Evolutionary conservation across 2,888 invertebrate species (phyloP), one percentile per base, ranked within the genome.

Genomic region (Caenorhabditis imperialis): DNA sequence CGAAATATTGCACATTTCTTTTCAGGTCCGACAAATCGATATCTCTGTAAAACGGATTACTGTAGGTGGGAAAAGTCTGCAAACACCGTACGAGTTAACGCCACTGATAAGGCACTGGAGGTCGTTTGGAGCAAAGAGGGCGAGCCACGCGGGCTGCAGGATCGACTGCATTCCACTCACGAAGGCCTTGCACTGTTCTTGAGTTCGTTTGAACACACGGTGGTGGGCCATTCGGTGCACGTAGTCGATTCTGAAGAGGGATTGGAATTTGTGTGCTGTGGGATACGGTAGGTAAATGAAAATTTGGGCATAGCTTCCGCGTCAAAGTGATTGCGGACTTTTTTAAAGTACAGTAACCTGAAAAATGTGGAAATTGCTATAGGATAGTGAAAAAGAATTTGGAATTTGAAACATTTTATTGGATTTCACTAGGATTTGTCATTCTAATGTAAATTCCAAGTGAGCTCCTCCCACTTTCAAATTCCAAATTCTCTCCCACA

Each of bases 141-240:
- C 92, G 79, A 99, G 90, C 96, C 97, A 98, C 79, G 94, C 93
- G 20, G 94, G 91, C 50, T 94, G 93, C 57, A 99, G 92, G 30
- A 81, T 69, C 51, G 75, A 78, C 51, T 83, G 78, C 55, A 81
- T 67, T n/a, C 81, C 81, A n/a, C 54, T 93, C 78, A 97, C 95
- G 88, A 99, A 99, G 7, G 97, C 95, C 48, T 93, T 92, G 0
- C 96, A 96, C 90, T 99, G 99, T 81, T 97, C 95, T 87, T 94
- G 94, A 79, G 99, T 99, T 90, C 98, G 98, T 8, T 94, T 93
- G 89, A 97, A 95, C 94, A 99, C 97, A 77, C 96, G 93, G 89
- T 97, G 98, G 90, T 96, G 95, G 0, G 99, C 99, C 95, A 96
- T 96, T 88, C 95, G 91, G 89, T 99, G 99, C 58, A 99, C 95